Evolutionary conservation across 2,888 invertebrate genomes (phyloP).

Genomic region (Rhogogaster chlorosoma): DNA sequence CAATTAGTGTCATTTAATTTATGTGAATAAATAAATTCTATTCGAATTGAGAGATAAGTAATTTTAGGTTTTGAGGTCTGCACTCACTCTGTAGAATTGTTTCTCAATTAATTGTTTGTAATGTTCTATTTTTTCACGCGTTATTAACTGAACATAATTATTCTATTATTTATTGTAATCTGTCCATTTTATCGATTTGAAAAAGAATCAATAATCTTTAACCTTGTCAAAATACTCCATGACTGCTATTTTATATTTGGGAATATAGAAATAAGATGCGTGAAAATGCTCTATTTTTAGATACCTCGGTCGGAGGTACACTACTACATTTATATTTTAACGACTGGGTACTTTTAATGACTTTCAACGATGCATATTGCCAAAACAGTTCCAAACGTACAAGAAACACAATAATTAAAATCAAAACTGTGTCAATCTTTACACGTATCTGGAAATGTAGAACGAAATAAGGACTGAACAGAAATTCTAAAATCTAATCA

Average conservation of each 20-base stretch:
- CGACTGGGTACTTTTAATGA: slow-evolving; percentile 39
- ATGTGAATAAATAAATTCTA: background rate
- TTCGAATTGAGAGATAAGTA: background rate
- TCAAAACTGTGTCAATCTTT: background rate
- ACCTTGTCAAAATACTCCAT: slow-evolving; percentile 52
- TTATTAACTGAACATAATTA: background rate
- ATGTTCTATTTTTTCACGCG: background rate
- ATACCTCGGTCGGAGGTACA: slow-evolving; percentile 71
- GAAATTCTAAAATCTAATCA: background rate
- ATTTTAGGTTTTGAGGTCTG: background rate
- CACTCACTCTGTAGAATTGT: slow-evolving; percentile 9
- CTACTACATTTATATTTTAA: slow-evolving; percentile 65
- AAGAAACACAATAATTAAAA: background rate
- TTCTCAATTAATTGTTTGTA: background rate
- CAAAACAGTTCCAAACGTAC: slow-evolving; percentile 3
- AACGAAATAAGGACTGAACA: background rate
- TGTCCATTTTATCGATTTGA: background rate
- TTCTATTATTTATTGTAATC: background rate
- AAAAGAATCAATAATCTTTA: slow-evolving; percentile 27
- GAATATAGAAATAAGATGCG: slow-evolving; percentile 67
- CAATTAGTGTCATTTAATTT: background rate
- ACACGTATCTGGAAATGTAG: background rate
- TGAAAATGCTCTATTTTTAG: slow-evolving; percentile 75
- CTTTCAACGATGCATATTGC: slow-evolving; percentile 13
- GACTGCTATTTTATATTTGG: slow-evolving; percentile 64